Percentiles rank a stretch among this genome's conserved stretches.
These are phyloP conservation scores for Amblyraja radiata DNA, from an alignment of 2,797 vertebrate genomes.

Conservation along the genomic window DNA sequence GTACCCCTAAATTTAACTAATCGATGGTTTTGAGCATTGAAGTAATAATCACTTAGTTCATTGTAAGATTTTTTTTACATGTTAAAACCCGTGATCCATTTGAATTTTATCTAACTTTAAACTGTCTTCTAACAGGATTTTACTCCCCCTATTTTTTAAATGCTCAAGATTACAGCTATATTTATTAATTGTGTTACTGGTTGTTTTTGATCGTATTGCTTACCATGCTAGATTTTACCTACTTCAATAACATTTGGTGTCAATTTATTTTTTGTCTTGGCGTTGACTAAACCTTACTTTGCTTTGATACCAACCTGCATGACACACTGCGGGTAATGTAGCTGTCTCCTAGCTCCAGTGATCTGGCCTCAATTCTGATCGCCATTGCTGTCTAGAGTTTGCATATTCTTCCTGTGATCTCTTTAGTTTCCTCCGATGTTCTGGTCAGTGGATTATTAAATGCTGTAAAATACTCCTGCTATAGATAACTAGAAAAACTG, in stretches of 20 bases:
- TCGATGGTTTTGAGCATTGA: neutral
- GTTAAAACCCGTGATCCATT: neutral
- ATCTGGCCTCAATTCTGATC: no score
- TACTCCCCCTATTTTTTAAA: neutral
- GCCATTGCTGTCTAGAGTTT: no score
- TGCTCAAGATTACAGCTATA: neutral
- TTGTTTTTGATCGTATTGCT: neutral
- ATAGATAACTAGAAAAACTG: no score
- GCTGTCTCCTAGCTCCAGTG: no score
- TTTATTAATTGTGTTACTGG: neutral
- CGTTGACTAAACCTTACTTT: neutral
- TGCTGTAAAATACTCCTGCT: no score
- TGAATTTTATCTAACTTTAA: constrained; percentile 8
- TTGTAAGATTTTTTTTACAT: neutral
- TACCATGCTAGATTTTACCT: neutral
- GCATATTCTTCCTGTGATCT: no score
- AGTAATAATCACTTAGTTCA: neutral
- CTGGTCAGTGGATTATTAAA: no score
- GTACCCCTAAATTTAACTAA: neutral
- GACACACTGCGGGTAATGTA: no score
- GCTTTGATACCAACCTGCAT: neutral
- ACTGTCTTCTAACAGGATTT: neutral
- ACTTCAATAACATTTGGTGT: neutral
- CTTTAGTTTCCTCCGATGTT: no score
- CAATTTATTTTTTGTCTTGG: neutral